These are phyloP conservation scores for Shinisaurus crocodilurus DNA, from an alignment of 2,113 vertebrate genomes.

Conservation along the genomic window DNA sequence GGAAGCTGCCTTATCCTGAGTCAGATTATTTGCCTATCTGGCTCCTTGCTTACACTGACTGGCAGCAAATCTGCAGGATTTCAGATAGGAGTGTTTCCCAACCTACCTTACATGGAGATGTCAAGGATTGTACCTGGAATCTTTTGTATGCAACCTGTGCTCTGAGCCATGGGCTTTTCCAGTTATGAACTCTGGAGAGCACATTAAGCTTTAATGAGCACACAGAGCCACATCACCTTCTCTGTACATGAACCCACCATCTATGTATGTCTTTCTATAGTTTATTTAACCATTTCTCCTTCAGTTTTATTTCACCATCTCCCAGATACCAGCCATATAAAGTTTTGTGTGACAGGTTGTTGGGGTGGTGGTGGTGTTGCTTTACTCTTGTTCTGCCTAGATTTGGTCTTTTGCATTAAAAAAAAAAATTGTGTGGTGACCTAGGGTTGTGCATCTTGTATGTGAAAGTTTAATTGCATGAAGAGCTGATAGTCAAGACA, in stretches of 20 bases:
- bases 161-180: too few relatives aligned
- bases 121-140: background rate
- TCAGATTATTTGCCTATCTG: too few relatives aligned
- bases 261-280: background rate
- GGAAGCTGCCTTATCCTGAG: too few relatives aligned
- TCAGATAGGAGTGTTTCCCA: too few relatives aligned
- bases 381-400: background rate
- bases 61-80: too few relatives aligned
- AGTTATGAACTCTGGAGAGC: background rate
- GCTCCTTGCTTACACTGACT: too few relatives aligned
- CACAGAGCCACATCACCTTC: background rate
- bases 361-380: background rate
- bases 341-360: rapidly evolving
- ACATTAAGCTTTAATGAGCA: background rate
- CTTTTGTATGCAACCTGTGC: background rate
- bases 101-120: background rate
- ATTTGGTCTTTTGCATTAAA: background rate
- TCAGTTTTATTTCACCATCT: background rate
- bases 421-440: conserved; percentile 17
- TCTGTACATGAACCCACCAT: background rate
- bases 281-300: background rate
- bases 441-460: conserved; percentile 1
- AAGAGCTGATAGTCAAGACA: conserved; percentile 41
- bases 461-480: conserved; percentile 57
- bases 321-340: background rate